Evolutionary conservation across 1,140 invertebrate genomes (phyloP).

Genomic region (Luehdorfia chinensis): DNA sequence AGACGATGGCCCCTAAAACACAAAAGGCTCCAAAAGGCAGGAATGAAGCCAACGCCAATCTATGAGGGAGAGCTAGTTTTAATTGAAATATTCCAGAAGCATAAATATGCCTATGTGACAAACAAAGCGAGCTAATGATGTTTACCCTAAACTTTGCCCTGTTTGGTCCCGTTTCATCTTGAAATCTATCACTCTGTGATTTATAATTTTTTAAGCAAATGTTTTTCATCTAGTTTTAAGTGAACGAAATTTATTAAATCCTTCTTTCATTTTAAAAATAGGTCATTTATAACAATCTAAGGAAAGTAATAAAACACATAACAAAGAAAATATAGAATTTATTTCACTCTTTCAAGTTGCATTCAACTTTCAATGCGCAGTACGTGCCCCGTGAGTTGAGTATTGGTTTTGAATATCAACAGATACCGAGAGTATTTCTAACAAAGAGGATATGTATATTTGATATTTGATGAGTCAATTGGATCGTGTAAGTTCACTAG

Average conservation of each 20-base stretch:
- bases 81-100: background rate
- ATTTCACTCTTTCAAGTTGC: conserved; percentile 17
- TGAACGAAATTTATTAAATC: too few relatives aligned
- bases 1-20: too few relatives aligned
- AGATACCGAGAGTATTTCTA: conserved; percentile 12
- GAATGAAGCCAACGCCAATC: too few relatives aligned
- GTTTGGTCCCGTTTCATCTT: conserved; percentile 16
- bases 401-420: conserved; percentile 18
- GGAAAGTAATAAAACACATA: conserved; percentile 6
- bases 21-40: too few relatives aligned
- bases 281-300: too few relatives aligned
- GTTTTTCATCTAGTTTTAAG: background rate
- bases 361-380: conserved; percentile 9
- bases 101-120: conserved; percentile 1
- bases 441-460: conserved; percentile 18
- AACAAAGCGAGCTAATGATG: conserved; percentile 15
- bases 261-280: too few relatives aligned
- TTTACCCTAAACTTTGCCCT: background rate
- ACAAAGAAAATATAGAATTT: conserved; percentile 11
- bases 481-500: background rate
- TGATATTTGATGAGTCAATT: conserved; percentile 8
- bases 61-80: too few relatives aligned
- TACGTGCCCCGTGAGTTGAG: conserved; percentile 15
- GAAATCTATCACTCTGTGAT: conserved; percentile 13
- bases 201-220: conserved; percentile 3